Evolutionary conservation across 2,888 invertebrate genomes (phyloP), one percentile per base, ranked within the genome.

Genomic region (Lithophane socia): DNA sequence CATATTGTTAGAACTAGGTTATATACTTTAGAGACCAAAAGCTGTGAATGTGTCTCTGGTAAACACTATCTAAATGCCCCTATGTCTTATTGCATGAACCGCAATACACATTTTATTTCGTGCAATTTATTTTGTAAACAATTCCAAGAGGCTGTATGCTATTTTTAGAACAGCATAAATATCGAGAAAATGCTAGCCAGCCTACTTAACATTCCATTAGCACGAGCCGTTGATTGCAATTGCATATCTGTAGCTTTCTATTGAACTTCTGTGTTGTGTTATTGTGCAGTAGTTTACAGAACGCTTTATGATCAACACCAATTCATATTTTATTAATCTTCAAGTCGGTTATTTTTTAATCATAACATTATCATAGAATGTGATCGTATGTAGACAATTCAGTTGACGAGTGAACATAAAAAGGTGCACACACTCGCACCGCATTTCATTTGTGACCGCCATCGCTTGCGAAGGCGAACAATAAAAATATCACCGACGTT

Each of bases 401-500:
- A 86, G 87, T 90, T 90, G 89, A 90, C 88, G 82, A 86, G 87
- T 87, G 78, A 78, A 85, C 87, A 87, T 89, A 91, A 92, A 91
- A 91, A 90, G 87, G 90, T 90, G 92, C 90, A 89, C 87, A 89
- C 88, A 89, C 89, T 90, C 85, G 87, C 90, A 86, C 88, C 86
- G 90, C 90, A 89, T 90, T 92, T 92, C 91, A 92, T 93, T 92
- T 92, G 92, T 91, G 91, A 90, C 89, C 86, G 92, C 92, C 92
- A 90, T 93, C 92, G 92, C 90, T 90, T 90, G 88, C 91, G 91
- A 94, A 93, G 92, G 93, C 92, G 92, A 95, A 95, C 95, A 96
- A 96, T 95, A 96, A 96, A 96, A 96, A 95, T 96, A 96, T 96
- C 94, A 94, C 93, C 94, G 92, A 90, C 94, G 94, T 92, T 94